phyloP scores from a whole-genome alignment of 2,888 invertebrate genomes.

The Acrobasis consociella region DNA sequence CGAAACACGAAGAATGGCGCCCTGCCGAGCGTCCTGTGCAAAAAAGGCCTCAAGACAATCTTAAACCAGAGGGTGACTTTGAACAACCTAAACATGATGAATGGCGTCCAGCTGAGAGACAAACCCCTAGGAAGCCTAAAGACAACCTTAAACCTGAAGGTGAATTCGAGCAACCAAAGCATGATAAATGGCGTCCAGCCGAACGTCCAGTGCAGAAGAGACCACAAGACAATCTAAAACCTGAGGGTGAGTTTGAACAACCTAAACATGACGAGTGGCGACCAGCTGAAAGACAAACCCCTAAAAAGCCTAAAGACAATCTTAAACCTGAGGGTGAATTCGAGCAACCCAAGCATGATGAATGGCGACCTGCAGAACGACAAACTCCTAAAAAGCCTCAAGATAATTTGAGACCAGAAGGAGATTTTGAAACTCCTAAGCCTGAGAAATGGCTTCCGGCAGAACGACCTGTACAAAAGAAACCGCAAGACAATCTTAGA shows the following conservation, averaged over 20 bases:
- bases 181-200: slow-evolving; percentile 62
- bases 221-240: slow-evolving; percentile 76
- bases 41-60: slow-evolving; percentile 82
- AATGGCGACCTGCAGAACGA: slow-evolving; percentile 70
- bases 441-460: slow-evolving; percentile 72
- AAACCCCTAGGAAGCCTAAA: slow-evolving; percentile 75
- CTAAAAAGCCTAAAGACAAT: slow-evolving; percentile 71
- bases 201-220: slow-evolving; percentile 55
- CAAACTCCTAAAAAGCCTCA: slow-evolving; percentile 56
- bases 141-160: slow-evolving; percentile 85
- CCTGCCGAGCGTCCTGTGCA: slow-evolving; percentile 57
- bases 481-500: slow-evolving; percentile 73
- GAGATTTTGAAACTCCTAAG: slow-evolving; percentile 73
- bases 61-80: slow-evolving; percentile 83
- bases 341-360: slow-evolving; percentile 61
- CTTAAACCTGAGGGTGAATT: slow-evolving; percentile 77
- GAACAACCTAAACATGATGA: slow-evolving; percentile 61
- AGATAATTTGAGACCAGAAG: slow-evolving; percentile 76
- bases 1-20: slow-evolving; percentile 51
- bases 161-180: slow-evolving; percentile 73
- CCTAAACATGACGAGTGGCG: slow-evolving; percentile 57
- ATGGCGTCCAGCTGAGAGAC: slow-evolving; percentile 78
- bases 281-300: slow-evolving; percentile 61
- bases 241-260: slow-evolving; percentile 81
- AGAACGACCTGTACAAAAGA: slow-evolving; percentile 63